Conservation (phyloP, 2,888 invertebrate species). For the Hydrotaea cyrtoneurina region DNA sequence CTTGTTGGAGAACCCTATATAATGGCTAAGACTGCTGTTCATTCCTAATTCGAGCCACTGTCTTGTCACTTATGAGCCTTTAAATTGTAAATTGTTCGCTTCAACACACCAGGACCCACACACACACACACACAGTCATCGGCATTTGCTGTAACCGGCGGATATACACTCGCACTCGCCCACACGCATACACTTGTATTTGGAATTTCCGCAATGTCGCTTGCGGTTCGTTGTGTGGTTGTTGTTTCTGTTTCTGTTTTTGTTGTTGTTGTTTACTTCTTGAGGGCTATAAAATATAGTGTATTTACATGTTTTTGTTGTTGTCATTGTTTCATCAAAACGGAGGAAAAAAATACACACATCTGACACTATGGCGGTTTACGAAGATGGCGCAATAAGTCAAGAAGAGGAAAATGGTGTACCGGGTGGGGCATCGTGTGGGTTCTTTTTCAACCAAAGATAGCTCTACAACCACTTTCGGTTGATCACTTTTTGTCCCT, state of each 20-base stretch:
- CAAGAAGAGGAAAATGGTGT: no score
- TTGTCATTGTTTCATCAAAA: not conserved
- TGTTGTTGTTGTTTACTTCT: conserved; percentile 13
- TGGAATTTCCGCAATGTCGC: not conserved
- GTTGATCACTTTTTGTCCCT: no score
- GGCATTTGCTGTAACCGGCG: not conserved
- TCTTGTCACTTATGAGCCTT: not conserved
- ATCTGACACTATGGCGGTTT: no score
- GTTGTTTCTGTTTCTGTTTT: not conserved
- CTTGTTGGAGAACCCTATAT: no score
- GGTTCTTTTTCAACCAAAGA: no score
- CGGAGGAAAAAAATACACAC: no score
- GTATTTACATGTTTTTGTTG: conserved; percentile 38
- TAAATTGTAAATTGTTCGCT: not conserved
- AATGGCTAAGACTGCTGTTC: no score
- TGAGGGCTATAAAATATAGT: conserved; percentile 39
- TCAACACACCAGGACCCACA: not conserved
- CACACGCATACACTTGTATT: not conserved
- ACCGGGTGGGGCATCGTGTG: no score
- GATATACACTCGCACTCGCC: not conserved
- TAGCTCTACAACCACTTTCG: no score
- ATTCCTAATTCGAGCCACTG: no score
- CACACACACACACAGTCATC: not conserved
- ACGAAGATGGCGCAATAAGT: no score
- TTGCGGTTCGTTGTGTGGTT: not conserved